Evolutionary conservation across 2,113 vertebrate species (phyloP).

Genomic region (Sclerurus mexicanus): DNA sequence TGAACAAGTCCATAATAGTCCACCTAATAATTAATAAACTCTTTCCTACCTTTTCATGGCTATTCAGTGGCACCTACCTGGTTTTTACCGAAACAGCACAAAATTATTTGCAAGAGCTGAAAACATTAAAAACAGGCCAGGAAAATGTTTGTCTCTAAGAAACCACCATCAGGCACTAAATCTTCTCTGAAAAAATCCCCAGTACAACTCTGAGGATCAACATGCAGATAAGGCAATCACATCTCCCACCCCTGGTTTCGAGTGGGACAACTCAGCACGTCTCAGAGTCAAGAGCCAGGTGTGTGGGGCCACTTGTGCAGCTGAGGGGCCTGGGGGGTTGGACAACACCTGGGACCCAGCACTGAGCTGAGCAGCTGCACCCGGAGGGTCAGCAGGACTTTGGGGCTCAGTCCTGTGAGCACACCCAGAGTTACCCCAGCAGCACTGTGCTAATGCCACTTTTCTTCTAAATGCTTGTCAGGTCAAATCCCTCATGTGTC

Average conservation of each 20-base stretch:
- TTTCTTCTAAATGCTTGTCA: neutral
- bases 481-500: neutral
- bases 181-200: neutral
- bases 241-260: neutral
- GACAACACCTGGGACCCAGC: neutral
- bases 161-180: neutral
- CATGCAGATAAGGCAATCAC: neutral
- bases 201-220: accelerated
- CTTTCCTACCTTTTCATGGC: neutral
- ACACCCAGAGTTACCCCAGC: no score
- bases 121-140: neutral
- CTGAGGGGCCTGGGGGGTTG: accelerated
- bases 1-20: neutral
- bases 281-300: accelerated
- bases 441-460: neutral
- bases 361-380: accelerated
- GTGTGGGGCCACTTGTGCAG: accelerated
- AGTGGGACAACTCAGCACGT: neutral
- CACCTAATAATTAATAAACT: neutral
- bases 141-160: neutral
- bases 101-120: neutral
- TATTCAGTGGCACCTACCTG: neutral
- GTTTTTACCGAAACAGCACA: neutral
- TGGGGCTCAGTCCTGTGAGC: neutral
- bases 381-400: accelerated